Evolutionary conservation across 1,140 invertebrate species (phyloP), one percentile per base, ranked within the genome.

Genomic region (Asbolus verrucosus): DNA sequence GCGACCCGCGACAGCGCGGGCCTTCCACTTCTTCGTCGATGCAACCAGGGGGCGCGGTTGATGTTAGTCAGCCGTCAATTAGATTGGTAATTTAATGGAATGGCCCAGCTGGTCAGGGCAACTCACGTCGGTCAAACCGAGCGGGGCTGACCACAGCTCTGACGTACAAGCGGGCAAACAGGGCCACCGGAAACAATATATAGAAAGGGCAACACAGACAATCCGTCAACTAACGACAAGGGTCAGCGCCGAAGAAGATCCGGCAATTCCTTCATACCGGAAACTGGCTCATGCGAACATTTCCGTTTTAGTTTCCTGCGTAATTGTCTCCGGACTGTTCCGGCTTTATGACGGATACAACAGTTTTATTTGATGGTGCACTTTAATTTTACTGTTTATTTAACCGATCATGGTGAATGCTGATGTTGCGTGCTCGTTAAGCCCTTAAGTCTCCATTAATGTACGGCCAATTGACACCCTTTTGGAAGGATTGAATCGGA

Each of bases 271-370:
- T 50, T 27, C 11, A 54, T 27, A 13, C 65, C 65, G 65, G 65
- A 67, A 67, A 46, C 18, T 39, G 65, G 19, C 15, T 67, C 54
- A 67, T 67, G 54, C 50, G 36, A 67, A 54, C 65, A 38, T 67
- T 67, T 67, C 65, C 65, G 43, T 54, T 43, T 24, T n/a, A 67
- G 39, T 67, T 67, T 67, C 65, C 43, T 43, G 18, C 6, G 50
- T 67, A 67, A 67, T 67, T 59, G 65, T 59, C 65, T 81, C 74
- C 73, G 81, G 80, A 60, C 76, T 59, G 59, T 43, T 43, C 39
- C 39, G 5, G 18, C 30, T 62, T 62, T 62, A 62, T 15, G 15
- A 62, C n/a, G 13, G 27, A 61, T 61, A 61, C 3, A 8, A 27
- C 24, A 3, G 24, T 27, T 27, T 27, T 27, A 27, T 8, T 27